Conservation (phyloP, 2,797 vertebrate species). For the Chrosomus eos region DNA sequence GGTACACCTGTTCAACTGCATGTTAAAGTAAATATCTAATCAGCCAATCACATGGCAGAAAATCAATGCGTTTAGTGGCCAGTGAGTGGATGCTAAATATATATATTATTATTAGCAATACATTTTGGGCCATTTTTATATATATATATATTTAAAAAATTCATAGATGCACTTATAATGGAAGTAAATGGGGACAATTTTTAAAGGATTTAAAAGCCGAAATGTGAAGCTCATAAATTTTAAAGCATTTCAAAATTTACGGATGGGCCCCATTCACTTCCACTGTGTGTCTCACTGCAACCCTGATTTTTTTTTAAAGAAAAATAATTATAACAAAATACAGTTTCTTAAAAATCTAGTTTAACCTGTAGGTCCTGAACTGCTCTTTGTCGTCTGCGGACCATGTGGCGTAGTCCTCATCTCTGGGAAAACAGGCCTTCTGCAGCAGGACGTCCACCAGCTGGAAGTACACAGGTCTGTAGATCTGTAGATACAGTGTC, state of each 20-base stretch:
- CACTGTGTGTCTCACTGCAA: not conserved
- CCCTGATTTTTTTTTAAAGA: not conserved
- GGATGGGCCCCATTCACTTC: not conserved
- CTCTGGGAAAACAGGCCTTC: constrained; percentile 93
- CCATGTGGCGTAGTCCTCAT: constrained; percentile 91
- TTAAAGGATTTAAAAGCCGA: too few relatives aligned
- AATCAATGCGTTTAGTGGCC: too few relatives aligned
- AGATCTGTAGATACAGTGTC: constrained; percentile 93
- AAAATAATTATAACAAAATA: not conserved
- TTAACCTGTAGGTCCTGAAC: constrained; percentile 95
- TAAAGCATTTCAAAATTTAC: not conserved
- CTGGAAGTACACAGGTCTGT: constrained; percentile 95
- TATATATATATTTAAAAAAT: not conserved
- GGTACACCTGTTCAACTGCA: too few relatives aligned
- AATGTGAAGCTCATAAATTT: not conserved
- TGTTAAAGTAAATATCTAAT: not conserved
- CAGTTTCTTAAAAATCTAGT: not conserved
- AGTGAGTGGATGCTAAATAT: not conserved
- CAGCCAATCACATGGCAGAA: not conserved
- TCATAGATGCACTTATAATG: not conserved
- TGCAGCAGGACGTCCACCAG: constrained; percentile 95
- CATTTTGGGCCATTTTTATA: not conserved
- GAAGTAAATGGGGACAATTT: not conserved
- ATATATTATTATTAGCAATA: not conserved
- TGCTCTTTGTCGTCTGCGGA: constrained; percentile 97